Conservation (phyloP, 1,140 invertebrate genomes). For the Bombus terrestris region DNA sequence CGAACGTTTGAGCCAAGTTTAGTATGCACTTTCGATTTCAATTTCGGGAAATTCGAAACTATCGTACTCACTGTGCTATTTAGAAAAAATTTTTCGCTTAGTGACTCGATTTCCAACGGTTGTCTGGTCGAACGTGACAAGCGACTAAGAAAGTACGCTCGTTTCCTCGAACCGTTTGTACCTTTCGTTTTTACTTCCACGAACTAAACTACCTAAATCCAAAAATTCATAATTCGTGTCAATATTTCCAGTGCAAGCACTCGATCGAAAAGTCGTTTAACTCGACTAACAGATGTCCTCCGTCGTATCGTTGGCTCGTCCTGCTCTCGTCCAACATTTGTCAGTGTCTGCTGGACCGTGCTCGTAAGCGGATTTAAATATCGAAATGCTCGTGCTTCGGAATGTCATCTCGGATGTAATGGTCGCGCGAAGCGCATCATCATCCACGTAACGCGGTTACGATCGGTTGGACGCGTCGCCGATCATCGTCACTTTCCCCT, state of each 20-base stretch:
- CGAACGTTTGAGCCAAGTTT: neutral
- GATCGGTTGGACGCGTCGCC: slow-evolving; percentile 54
- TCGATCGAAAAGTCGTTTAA: neutral
- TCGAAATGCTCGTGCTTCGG: neutral
- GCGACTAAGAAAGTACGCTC: neutral
- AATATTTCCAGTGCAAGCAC: slow-evolving; percentile 3
- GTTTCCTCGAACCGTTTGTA: neutral
- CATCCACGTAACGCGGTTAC: slow-evolving; percentile 67
- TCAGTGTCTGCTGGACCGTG: neutral
- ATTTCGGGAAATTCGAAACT: neutral
- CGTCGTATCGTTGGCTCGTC: neutral
- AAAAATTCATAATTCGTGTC: neutral
- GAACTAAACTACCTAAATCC: neutral
- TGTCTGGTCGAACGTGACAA: neutral
- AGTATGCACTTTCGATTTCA: slow-evolving; percentile 6
- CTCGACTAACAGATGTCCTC: too few species aligned
- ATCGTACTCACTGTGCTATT: neutral
- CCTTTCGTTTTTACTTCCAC: neutral
- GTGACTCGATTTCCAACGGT: neutral
- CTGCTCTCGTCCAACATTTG: neutral
- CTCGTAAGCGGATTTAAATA: slow-evolving; percentile 29
- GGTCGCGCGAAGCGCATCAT: slow-evolving; percentile 40
- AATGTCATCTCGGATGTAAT: slow-evolving; percentile 35
- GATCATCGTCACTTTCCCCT: slow-evolving; percentile 67
- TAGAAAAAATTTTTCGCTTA: neutral